Conservation (phyloP, 2,113 vertebrate genomes). For the Irena cyanogastra region DNA sequence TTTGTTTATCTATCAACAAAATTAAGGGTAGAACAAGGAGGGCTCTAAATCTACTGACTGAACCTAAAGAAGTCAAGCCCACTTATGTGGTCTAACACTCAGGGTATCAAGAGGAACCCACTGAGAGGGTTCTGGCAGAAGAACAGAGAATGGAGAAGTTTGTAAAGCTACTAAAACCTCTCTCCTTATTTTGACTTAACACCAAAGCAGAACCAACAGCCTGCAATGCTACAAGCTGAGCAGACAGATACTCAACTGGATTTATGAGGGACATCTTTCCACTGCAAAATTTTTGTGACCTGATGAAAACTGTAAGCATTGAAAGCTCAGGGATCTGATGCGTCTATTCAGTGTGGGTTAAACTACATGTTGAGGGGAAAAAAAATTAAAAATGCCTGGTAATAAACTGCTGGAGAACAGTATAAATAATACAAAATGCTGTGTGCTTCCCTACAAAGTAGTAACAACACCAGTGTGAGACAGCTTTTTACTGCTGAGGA, state of each 20-base stretch:
- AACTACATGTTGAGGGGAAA: neutral
- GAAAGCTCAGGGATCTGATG: neutral
- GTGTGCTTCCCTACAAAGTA: neutral
- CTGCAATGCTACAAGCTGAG: neutral
- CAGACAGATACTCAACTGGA: neutral
- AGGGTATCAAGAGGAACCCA: neutral
- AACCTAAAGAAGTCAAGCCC: neutral
- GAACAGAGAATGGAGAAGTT: neutral
- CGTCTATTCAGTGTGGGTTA: neutral
- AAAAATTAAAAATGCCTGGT: neutral
- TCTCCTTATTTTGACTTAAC: neutral
- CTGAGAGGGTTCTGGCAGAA: neutral
- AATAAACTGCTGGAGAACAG: neutral
- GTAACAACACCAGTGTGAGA: neutral
- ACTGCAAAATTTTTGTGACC: neutral
- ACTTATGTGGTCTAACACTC: too few species aligned
- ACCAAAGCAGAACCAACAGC: neutral
- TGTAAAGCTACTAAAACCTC: neutral
- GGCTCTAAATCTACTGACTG: neutral
- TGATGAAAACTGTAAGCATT: neutral
- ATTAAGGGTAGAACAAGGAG: neutral
- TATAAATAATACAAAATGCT: neutral
- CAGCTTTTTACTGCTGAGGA: neutral
- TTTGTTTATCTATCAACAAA: neutral
- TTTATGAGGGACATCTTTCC: neutral